These are phyloP conservation scores for Allolobophora icterica DNA, from an alignment of 2,888 invertebrate genomes.

Conservation along the genomic window DNA sequence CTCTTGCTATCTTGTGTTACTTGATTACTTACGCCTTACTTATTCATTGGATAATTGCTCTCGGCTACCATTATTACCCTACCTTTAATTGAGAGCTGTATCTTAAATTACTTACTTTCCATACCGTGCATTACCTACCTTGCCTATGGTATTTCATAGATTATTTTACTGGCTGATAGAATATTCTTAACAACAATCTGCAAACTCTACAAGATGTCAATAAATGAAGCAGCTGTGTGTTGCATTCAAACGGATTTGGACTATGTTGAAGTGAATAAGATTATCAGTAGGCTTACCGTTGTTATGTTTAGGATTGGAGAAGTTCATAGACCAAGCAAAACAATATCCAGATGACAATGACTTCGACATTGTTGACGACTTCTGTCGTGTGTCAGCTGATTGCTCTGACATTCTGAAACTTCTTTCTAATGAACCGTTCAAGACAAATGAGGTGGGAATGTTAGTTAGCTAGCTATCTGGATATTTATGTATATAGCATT, in stretches of 20 bases:
- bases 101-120: too few relatives aligned
- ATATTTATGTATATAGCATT: not conserved
- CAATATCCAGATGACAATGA: slow-evolving; percentile 45
- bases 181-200: not conserved
- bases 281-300: not conserved
- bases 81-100: too few relatives aligned
- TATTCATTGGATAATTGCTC: too few relatives aligned
- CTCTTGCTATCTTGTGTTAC: too few relatives aligned
- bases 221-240: not conserved
- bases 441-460: slow-evolving; percentile 9
- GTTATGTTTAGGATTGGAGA: slow-evolving; percentile 46
- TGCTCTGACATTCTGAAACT: slow-evolving; percentile 54
- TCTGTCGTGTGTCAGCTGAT: slow-evolving; percentile 53
- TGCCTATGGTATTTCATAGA: too few relatives aligned
- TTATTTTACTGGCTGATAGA: too few relatives aligned
- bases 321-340: slow-evolving; percentile 50
- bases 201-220: not conserved
- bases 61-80: too few relatives aligned
- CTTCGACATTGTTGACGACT: slow-evolving; percentile 54
- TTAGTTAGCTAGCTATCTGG: not conserved
- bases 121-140: too few relatives aligned
- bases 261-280: not conserved
- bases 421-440: slow-evolving; percentile 49
- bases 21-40: too few relatives aligned
- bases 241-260: not conserved